Evolutionary conservation across 2,888 invertebrate genomes (phyloP).

Genomic region (Scrobipalpa atriplicella): DNA sequence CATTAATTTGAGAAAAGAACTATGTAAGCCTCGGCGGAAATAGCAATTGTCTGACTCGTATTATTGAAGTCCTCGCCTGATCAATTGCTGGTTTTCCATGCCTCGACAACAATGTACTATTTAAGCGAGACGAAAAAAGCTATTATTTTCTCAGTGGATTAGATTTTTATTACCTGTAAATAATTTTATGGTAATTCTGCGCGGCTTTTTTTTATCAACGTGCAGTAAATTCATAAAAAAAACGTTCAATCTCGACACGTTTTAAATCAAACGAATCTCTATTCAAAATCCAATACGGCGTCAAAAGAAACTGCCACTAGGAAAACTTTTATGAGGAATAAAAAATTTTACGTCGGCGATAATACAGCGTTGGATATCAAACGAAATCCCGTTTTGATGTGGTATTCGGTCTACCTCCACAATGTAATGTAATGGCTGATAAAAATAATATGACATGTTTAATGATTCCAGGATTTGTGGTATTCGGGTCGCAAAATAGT

Average conservation of each 20-base stretch:
- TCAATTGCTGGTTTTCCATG: too few relatives aligned
- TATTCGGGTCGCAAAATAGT: not conserved
- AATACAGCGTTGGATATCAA: conserved; percentile 18
- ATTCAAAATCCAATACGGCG: conserved; percentile 23
- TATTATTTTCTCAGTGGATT: too few relatives aligned
- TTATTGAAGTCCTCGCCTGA: too few relatives aligned
- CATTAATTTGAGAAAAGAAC: too few relatives aligned
- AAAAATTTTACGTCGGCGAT: conserved; percentile 21
- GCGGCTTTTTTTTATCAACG: too few relatives aligned
- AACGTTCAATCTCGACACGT: not conserved
- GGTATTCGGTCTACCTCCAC: conserved; percentile 11
- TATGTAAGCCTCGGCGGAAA: too few relatives aligned
- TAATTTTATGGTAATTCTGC: too few relatives aligned
- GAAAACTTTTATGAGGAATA: conserved; percentile 17
- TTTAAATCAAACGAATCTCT: not conserved
- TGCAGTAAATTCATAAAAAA: too few relatives aligned
- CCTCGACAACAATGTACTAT: too few relatives aligned
- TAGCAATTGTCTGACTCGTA: too few relatives aligned
- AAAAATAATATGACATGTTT: not conserved
- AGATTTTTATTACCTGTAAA: too few relatives aligned
- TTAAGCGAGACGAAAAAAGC: too few relatives aligned
- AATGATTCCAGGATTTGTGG: not conserved
- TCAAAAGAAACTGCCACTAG: conserved; percentile 6
- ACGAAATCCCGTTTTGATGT: conserved; percentile 21
- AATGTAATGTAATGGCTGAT: not conserved